Evolutionary conservation across 2,113 vertebrate species (phyloP), one percentile per base, ranked within the genome.

Genomic region (Oryzias woworae): DNA sequence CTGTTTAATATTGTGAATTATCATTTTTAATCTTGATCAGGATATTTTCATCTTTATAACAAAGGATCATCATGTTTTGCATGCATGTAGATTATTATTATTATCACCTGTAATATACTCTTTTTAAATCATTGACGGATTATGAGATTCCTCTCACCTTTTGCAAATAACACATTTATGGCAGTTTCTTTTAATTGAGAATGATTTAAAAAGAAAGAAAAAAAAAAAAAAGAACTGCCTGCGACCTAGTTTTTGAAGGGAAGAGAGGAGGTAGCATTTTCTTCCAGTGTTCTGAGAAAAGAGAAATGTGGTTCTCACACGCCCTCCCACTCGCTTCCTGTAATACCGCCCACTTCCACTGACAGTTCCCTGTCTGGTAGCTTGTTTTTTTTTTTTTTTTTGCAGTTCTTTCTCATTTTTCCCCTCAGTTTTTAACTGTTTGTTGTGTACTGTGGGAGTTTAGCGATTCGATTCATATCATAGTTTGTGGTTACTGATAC

Each of bases 331-430:
- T 92, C 84, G 52, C 78, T 91, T 92, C 87, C 89, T 89, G 88
- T 94, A 88, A 93, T 85, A 90, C 90, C 85, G 78, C 82, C 90
- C 90, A 91, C 87, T 92, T 71, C 88, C 89, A 83, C 86, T 89
- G 83, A 91, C 89, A 87, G 81, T 80, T 84, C 77, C 75, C 75
- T 75, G 74, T 81, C 80, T 82, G 60, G 81, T 58, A 71, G 79
- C 77, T 71, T 78, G 73, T 73, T 62, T 75, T 75, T 56, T 36
- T 71, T 72, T 82, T 64, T 68, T 74, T 52, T 74, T 55, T 80
- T 76, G 52, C 62, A 69, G 72, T 57, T 53, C 73, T 3, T 3
- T 26, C 69, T 52, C n/a, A 31, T 53, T 72, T 63, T 75, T 57
- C 56, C 53, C 41, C 14, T 73, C 52, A 14, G 67, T 71, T 64